A percentile compares a stretch with the other conserved stretches of the same genome.
phyloP scores from a whole-genome alignment of 2,888 invertebrate species.

The Chydorus sphaericus region DNA sequence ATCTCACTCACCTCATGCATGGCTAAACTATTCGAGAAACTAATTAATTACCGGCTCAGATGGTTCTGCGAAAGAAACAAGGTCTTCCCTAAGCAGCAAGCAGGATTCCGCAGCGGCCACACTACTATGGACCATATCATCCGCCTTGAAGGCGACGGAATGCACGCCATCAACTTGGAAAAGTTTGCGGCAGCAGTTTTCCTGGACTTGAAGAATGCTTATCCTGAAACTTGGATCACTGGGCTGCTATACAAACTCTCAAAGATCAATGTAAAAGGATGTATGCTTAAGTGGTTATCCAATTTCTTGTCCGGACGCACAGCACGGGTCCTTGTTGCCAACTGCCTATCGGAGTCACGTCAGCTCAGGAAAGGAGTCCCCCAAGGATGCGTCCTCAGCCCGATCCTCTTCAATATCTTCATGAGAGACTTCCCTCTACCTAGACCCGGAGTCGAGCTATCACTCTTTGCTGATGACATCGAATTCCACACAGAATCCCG shows the following conservation, averaged over 20 bases:
- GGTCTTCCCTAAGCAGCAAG: slow-evolving; percentile 16
- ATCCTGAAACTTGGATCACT: slow-evolving; percentile 19
- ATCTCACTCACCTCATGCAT: neutral
- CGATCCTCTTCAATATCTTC: slow-evolving; percentile 12
- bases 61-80: neutral
- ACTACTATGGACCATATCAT: slow-evolving; percentile 8
- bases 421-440: slow-evolving; percentile 11
- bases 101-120: neutral
- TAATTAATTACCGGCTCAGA: neutral
- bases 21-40: neutral
- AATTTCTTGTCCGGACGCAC: neutral
- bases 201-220: slow-evolving; percentile 18
- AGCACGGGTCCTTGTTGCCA: neutral
- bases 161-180: slow-evolving; percentile 18
- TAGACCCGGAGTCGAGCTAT: no score
- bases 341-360: neutral
- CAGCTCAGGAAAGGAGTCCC: slow-evolving; percentile 13
- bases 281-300: slow-evolving; percentile 16
- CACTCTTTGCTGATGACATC: slow-evolving; percentile 4
- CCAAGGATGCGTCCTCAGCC: slow-evolving; percentile 16
- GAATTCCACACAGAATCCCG: neutral
- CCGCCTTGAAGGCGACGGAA: slow-evolving; percentile 18
- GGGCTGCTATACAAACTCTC: slow-evolving; percentile 15
- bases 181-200: slow-evolving; percentile 20
- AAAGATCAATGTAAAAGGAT: slow-evolving; percentile 16